A percentile compares a stretch with the other conserved stretches of the same genome.
These are phyloP conservation scores for Parasteatoda tepidariorum DNA, from an alignment of 1,140 invertebrate species.

Conservation along the genomic window DNA sequence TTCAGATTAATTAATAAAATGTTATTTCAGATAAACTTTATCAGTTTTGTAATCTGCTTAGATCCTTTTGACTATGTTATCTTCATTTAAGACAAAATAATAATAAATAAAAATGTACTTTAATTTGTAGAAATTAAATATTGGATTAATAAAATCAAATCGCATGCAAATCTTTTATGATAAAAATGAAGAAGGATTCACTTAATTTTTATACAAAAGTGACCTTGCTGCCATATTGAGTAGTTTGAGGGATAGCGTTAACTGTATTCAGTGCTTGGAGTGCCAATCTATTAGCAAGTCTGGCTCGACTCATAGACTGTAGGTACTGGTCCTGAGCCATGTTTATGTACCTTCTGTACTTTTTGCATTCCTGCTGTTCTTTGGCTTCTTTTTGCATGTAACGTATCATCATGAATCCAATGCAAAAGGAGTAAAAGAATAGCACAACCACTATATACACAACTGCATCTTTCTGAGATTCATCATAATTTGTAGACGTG, in stretches of 20 bases:
- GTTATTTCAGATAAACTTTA: no score
- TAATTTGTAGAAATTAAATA: no score
- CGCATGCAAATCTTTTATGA: no score
- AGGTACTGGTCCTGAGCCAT: constrained; percentile 63
- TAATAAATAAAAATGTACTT: no score
- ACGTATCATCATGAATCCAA: constrained; percentile 65
- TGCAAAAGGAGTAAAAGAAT: constrained; percentile 65
- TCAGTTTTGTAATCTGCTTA: no score
- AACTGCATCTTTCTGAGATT: constrained; percentile 62
- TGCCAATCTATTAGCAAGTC: constrained; percentile 64
- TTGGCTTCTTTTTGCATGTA: constrained; percentile 65
- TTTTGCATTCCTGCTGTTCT: constrained; percentile 64
- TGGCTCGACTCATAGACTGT: constrained; percentile 58
- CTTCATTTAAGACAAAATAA: no score
- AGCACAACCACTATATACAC: constrained; percentile 66
- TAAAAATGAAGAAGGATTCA: no score
- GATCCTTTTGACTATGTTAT: no score
- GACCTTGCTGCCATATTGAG: constrained; percentile 63
- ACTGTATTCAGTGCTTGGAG: constrained; percentile 65
- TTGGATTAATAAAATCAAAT: no score
- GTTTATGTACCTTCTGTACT: constrained; percentile 64
- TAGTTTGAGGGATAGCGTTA: constrained; percentile 65
- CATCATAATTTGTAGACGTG: background rate
- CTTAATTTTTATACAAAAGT: constrained; percentile 64
- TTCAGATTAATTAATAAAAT: no score